Conservation (phyloP, 2,797 vertebrate genomes). For the Tenualosa ilisha region DNA sequence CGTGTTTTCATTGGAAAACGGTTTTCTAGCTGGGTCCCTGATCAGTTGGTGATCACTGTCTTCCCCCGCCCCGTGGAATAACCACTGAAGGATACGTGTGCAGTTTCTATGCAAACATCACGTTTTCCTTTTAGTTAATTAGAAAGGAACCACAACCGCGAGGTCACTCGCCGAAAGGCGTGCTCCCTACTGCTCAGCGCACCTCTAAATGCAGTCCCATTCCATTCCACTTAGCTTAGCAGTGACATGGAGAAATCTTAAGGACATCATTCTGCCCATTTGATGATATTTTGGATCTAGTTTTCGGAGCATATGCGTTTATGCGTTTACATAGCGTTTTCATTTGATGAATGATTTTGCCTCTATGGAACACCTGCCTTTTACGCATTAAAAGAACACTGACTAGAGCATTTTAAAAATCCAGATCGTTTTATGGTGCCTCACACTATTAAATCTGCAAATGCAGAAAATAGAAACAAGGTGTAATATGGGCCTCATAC, state of each 20-base stretch:
- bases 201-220: neutral
- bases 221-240: neutral
- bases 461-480: neutral
- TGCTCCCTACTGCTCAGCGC: no score
- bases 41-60: conserved; percentile 68
- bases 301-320: neutral
- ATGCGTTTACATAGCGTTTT: neutral
- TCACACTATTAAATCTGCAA: neutral
- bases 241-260: neutral
- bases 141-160: neutral
- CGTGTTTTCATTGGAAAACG: conserved; percentile 61
- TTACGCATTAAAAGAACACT: no score
- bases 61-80: conserved; percentile 40
- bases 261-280: neutral
- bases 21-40: conserved; percentile 62
- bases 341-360: neutral
- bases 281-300: neutral
- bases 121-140: neutral
- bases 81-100: conserved; percentile 18
- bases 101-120: conserved; percentile 6
- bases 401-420: neutral
- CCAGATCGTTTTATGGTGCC: neutral
- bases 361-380: neutral
- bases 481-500: no score
- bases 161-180: neutral